Evolutionary conservation across 2,113 vertebrate species (phyloP).

Genomic region (Vulpes vulpes): DNA sequence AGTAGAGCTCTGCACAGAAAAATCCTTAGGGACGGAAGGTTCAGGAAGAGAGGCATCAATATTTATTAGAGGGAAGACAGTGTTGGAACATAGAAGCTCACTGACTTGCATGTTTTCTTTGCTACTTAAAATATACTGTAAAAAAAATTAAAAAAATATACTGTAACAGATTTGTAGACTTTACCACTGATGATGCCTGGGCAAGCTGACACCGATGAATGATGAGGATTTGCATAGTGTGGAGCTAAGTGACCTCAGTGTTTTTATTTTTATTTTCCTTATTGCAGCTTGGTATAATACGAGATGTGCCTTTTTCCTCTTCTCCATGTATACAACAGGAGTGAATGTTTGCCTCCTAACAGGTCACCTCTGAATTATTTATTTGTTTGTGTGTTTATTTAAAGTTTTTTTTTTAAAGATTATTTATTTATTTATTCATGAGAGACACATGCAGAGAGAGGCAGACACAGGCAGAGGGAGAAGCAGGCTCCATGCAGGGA

Average conservation of each 20-base stretch:
- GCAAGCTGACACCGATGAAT: conserved; percentile 1
- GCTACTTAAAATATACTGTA: conserved; percentile 45
- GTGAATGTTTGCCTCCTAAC: neutral
- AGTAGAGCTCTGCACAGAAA: neutral
- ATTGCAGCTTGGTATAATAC: neutral
- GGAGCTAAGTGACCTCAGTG: neutral
- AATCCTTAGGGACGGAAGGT: conserved; percentile 31
- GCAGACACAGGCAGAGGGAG: neutral
- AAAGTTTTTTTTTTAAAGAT: neutral
- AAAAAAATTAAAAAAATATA: neutral
- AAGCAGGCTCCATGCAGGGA: neutral
- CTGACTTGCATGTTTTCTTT: neutral
- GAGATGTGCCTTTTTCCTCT: neutral
- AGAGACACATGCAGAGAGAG: neutral
- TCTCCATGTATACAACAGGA: neutral
- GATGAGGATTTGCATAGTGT: conserved; percentile 28
- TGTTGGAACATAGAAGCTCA: neutral
- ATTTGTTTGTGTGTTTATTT: neutral
- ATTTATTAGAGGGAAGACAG: conserved; percentile 59
- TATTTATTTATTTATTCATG: neutral
- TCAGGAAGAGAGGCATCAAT: conserved; percentile 60
- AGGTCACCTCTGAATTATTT: neutral
- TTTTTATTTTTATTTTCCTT: conserved; percentile 38
- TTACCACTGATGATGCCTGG: neutral
- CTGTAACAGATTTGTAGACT: conserved; percentile 10